A percentile compares a stretch with the other conserved stretches of the same genome.
phyloP scores from a whole-genome alignment of 2,113 vertebrate species.

The Natator depressus region DNA sequence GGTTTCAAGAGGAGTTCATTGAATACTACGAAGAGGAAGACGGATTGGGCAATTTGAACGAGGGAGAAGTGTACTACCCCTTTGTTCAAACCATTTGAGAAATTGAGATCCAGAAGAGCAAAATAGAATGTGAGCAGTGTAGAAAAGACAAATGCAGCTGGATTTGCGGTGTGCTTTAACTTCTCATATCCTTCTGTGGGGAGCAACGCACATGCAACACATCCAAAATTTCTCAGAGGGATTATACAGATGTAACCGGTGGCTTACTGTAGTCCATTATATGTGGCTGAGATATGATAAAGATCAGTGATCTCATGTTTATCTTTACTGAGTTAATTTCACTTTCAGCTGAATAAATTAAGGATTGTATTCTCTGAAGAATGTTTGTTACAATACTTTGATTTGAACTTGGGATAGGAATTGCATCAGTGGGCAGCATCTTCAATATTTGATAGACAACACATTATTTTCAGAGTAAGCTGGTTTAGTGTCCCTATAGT shows the following conservation, averaged over 20 bases:
- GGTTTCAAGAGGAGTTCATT: background rate
- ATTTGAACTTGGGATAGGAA: too few species aligned
- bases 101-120: background rate
- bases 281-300: rapidly evolving
- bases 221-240: background rate
- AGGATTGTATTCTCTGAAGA: background rate
- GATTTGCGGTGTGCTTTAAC: background rate
- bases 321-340: background rate
- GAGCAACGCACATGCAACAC: background rate
- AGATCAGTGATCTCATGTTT: background rate
- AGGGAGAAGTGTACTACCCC: rapidly evolving
- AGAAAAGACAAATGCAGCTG: background rate
- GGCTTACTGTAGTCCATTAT: background rate
- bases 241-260: background rate
- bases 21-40: background rate
- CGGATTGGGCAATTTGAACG: background rate
- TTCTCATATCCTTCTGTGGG: background rate
- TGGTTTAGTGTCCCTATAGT: background rate
- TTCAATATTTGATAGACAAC: too few species aligned
- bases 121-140: background rate
- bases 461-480: too few species aligned
- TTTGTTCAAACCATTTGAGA: background rate
- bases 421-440: background rate
- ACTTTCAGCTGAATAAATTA: background rate
- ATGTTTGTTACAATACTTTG: background rate